phyloP scores from a whole-genome alignment of 2,797 vertebrate genomes.

The Sebastes hopkinsi region DNA sequence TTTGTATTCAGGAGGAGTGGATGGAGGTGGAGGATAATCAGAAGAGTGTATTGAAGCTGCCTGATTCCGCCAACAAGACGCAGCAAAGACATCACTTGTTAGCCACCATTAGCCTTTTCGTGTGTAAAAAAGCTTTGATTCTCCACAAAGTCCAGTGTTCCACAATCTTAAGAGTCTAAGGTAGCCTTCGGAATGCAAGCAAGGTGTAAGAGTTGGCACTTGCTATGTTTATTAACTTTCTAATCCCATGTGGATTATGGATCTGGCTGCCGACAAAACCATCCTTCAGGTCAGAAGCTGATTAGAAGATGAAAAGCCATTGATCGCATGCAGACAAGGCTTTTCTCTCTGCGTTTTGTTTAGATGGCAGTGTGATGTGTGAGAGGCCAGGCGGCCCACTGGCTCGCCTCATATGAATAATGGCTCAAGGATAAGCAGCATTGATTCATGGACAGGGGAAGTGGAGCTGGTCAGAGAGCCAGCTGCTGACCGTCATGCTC shows the following conservation, averaged over 20 bases:
- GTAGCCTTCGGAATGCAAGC: background rate
- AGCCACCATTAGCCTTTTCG: conserved; percentile 11
- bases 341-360: conserved; percentile 47
- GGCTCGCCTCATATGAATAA: conserved; percentile 68
- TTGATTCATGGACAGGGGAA: conserved; percentile 74
- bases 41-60: conserved; percentile 57
- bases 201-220: conserved; percentile 13
- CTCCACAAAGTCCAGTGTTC: background rate
- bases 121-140: conserved; percentile 36
- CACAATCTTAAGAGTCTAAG: background rate
- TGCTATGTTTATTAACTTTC: conserved; percentile 43
- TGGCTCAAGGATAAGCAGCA: conserved; percentile 75
- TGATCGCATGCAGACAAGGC: conserved; percentile 43
- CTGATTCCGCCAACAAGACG: conserved; percentile 28
- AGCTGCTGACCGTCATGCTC: conserved; percentile 70
- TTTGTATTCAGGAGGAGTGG: conserved; percentile 69
- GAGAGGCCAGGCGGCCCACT: conserved; percentile 40
- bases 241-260: conserved; percentile 59
- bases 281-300: conserved; percentile 52
- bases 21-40: conserved; percentile 56
- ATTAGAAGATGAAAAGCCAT: conserved; percentile 75
- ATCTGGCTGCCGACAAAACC: conserved; percentile 23
- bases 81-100: conserved; percentile 40
- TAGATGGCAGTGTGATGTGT: conserved; percentile 50
- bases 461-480: conserved; percentile 64